These are phyloP conservation scores for Lithobates sylvaticus DNA, from an alignment of 2,797 vertebrate genomes.

Conservation along the genomic window DNA sequence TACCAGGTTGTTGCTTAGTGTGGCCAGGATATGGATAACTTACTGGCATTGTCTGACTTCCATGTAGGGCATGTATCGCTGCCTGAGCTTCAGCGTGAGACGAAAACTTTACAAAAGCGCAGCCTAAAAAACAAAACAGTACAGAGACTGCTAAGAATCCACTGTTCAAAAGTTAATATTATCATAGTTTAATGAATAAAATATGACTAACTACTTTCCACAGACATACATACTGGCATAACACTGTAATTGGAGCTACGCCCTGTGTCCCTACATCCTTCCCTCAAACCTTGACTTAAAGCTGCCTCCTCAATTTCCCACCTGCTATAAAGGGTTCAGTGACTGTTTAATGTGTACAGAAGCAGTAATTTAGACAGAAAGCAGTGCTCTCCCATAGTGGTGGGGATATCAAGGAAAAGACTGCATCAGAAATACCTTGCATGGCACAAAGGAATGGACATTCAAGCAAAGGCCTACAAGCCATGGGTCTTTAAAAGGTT, in stretches of 20 bases:
- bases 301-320: background rate
- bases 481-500: too few relatives aligned
- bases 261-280: background rate
- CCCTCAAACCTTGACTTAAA: background rate
- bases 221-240: background rate
- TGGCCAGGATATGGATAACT: conserved; percentile 72
- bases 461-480: background rate
- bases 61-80: conserved; percentile 95
- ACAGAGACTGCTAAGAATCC: background rate
- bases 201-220: background rate
- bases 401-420: background rate
- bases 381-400: background rate
- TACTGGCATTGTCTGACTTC: conserved; percentile 99
- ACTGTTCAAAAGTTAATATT: background rate
- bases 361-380: background rate
- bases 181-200: background rate
- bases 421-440: background rate
- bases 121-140: conserved; percentile 70
- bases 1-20: background rate
- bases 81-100: conserved; percentile 97
- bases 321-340: conserved; percentile 35
- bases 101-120: conserved; percentile 98
- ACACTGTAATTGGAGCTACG: background rate
- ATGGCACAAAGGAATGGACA: background rate
- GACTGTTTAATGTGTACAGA: background rate